phyloP scores from a whole-genome alignment of 2,113 vertebrate species.

The Laterallus jamaicensis region DNA sequence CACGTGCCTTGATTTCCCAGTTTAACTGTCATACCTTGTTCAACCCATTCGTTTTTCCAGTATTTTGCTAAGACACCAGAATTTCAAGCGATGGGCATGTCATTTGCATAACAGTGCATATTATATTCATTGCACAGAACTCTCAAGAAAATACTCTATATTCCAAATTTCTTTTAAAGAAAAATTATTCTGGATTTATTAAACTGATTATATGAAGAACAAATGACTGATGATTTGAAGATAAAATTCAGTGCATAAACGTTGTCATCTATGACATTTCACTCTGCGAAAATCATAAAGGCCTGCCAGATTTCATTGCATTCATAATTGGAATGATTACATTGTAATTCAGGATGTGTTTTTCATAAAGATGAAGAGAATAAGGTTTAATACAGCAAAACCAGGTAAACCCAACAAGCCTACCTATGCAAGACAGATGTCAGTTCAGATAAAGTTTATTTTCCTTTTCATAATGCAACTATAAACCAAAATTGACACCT shows the following conservation, averaged over 20 bases:
- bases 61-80: neutral
- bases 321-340: slow-evolving; percentile 58
- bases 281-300: slow-evolving; percentile 36
- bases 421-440: slow-evolving; percentile 37
- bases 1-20: neutral
- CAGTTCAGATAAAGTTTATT: slow-evolving; percentile 49
- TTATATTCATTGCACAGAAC: slow-evolving; percentile 22
- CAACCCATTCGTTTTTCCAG: neutral
- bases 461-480: slow-evolving; percentile 57
- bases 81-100: neutral
- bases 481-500: slow-evolving; percentile 47
- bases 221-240: slow-evolving; percentile 54
- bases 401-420: slow-evolving; percentile 12
- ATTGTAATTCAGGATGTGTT: slow-evolving; percentile 66
- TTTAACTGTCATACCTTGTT: slow-evolving; percentile 24
- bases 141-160: slow-evolving; percentile 23
- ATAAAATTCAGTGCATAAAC: slow-evolving; percentile 55
- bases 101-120: slow-evolving; percentile 38
- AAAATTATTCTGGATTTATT: slow-evolving; percentile 32
- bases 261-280: slow-evolving; percentile 26
- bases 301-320: slow-evolving; percentile 46
- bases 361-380: slow-evolving; percentile 49
- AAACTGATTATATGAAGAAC: slow-evolving; percentile 25
- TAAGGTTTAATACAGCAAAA: slow-evolving; percentile 22
- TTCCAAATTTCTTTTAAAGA: slow-evolving; percentile 35